A percentile compares a stretch with the other conserved stretches of the same genome.
These are phyloP conservation scores for Apaloderma vittatum DNA, from an alignment of 2,113 vertebrate genomes.

Conservation along the genomic window DNA sequence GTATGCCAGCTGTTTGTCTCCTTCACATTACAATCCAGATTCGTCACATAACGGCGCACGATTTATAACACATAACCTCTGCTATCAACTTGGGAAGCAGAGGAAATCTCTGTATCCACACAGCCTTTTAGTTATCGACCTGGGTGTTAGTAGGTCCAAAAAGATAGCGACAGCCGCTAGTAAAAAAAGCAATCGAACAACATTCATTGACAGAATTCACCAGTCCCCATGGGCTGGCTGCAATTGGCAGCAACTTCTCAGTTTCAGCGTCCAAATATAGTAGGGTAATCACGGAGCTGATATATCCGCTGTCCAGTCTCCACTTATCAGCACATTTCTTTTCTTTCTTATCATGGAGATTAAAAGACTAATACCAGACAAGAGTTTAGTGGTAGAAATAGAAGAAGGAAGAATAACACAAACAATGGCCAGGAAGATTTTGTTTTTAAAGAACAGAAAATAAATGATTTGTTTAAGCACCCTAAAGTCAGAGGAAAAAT, in stretches of 20 bases:
- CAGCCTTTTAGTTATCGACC: not conserved
- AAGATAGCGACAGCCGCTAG: constrained; percentile 27
- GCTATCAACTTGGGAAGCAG: not conserved
- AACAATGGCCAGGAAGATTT: not conserved
- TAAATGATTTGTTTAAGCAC: not conserved
- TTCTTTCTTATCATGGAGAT: not conserved
- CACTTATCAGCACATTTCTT: constrained; percentile 20
- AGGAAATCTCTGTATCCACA: not conserved
- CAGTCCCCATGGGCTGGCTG: not conserved
- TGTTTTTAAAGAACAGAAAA: not conserved
- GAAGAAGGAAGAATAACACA: not conserved
- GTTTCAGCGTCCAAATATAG: constrained; percentile 42
- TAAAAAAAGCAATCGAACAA: constrained; percentile 39
- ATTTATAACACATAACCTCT: not conserved
- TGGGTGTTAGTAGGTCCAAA: not conserved
- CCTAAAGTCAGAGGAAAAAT: not conserved
- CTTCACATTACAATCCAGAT: not conserved
- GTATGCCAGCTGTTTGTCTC: not conserved
- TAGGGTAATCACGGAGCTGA: not conserved
- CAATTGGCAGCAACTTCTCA: constrained; percentile 31
- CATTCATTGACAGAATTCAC: constrained; percentile 34
- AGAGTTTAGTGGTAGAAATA: not conserved
- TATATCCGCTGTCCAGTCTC: not conserved
- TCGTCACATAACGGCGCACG: not conserved
- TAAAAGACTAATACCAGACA: not conserved